Base-by-base conservation (phyloP, 1,140 invertebrate genomes). In the Drosophila kanapiae region DNA sequence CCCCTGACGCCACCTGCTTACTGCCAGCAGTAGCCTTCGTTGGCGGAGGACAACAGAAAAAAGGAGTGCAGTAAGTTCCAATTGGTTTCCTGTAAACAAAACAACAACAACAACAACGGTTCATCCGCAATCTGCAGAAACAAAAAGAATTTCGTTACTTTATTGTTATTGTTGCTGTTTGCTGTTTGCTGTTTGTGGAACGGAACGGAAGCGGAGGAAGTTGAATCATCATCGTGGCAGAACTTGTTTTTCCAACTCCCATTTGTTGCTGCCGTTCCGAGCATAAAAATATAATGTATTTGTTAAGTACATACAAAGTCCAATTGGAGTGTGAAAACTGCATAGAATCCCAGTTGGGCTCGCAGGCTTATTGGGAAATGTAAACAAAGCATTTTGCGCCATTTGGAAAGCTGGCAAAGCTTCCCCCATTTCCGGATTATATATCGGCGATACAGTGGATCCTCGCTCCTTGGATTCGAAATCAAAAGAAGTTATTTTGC, bases 211-310 rank as follows among this genome's bases (percentile, higher is more conserved):
- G 62, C 63, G 49, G 45, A 80, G 71, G 72, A 77, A 81, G 85
- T 88, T 88, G 84, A 88, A 81, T 90, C 84, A 81, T 90, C 84
- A 88, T 85, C 84, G 69, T 51, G 70, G 64, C 84, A 86, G 85
- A 87, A 87, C 84, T 90, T 78, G 84, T 78, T 79, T 87, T 78
- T 63, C 81, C 65, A 37, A 65, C 16, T 37, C 35, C 35, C 16
- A 68, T 68, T 68, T 75, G 48, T 57, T 78, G 57, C 53, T 78
- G 75, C 29, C 69, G 75, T 33, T 45, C 53, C 49, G 42, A 88
- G 80, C 80, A 80, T 80, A 84, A 71, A 57, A 64, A 69, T 51
- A 35, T 16, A 62, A 16, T 23, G 18, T 57, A 18, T 27, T 40
- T 27, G 33, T 54, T 23, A 9, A 18, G 33, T 37, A 14, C 16